phyloP scores from a whole-genome alignment of 2,113 vertebrate species.

The Menidia beryllina region DNA sequence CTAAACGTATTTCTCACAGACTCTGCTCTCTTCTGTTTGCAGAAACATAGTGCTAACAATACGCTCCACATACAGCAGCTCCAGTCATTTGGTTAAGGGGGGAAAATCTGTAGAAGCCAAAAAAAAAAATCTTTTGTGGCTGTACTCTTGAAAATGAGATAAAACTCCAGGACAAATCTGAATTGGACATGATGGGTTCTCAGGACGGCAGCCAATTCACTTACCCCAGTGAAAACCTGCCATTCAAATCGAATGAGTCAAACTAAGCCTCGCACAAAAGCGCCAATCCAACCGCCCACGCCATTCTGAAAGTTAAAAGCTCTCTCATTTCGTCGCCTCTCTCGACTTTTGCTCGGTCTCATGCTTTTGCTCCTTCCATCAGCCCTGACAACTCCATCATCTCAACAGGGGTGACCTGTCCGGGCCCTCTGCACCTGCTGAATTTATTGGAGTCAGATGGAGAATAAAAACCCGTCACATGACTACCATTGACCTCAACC shows the following conservation, averaged over 20 bases:
- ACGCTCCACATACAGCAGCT: conserved; percentile 26
- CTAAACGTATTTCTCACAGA: background rate
- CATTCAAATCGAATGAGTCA: conserved; percentile 66
- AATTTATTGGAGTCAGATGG: conserved; percentile 56
- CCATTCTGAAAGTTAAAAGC: conserved; percentile 66
- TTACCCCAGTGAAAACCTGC: conserved; percentile 54
- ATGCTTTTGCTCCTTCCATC: conserved; percentile 31
- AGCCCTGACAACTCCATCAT: conserved; percentile 60
- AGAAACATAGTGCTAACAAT: conserved; percentile 33
- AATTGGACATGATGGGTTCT: conserved; percentile 64
- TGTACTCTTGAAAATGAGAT: conserved; percentile 49
- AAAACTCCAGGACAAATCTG: conserved; percentile 59
- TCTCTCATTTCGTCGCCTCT: conserved; percentile 32
- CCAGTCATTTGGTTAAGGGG: conserved; percentile 9
- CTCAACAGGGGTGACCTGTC: conserved; percentile 53
- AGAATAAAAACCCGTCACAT: conserved; percentile 58
- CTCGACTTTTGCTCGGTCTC: background rate
- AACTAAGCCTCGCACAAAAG: conserved; percentile 59
- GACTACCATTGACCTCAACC: conserved; percentile 39
- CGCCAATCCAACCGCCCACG: conserved; percentile 50
- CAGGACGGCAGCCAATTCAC: conserved; percentile 57
- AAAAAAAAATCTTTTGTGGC: conserved; percentile 47
- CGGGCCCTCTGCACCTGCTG: conserved; percentile 35
- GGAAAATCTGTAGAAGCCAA: conserved; percentile 50
- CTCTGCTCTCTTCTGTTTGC: background rate